Evolutionary conservation across 2,888 invertebrate genomes (phyloP).

Genomic region (Salpingus planirostris): DNA sequence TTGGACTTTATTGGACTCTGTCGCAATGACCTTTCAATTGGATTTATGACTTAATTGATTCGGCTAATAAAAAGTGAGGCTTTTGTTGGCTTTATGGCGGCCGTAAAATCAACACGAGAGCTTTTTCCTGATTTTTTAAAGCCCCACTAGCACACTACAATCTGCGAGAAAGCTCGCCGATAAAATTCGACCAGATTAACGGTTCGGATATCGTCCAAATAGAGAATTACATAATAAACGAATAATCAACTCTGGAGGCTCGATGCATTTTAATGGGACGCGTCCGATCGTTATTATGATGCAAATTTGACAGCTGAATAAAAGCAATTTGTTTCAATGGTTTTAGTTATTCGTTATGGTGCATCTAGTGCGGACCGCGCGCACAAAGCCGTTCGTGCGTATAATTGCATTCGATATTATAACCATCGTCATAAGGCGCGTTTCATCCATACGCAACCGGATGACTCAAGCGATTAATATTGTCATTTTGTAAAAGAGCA

Average conservation of each 20-base stretch:
- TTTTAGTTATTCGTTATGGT: constrained; percentile 15
- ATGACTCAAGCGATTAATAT: too few relatives aligned
- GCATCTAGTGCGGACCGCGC: too few relatives aligned
- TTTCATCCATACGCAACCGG: too few relatives aligned
- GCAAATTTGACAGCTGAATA: constrained; percentile 18
- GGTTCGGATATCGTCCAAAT: too few relatives aligned
- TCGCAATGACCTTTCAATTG: constrained; percentile 19
- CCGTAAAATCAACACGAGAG: too few relatives aligned
- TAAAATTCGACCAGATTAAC: too few relatives aligned
- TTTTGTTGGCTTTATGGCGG: constrained; percentile 9
- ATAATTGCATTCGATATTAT: constrained; percentile 38
- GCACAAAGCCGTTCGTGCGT: constrained; percentile 21
- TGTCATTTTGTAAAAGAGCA: too few relatives aligned
- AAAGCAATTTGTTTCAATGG: constrained; percentile 28
- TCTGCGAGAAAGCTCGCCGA: too few relatives aligned
- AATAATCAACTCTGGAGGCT: constrained; percentile 12
- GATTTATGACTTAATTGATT: constrained; percentile 15
- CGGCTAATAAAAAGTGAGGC: constrained; percentile 12
- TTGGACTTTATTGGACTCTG: constrained; percentile 14
- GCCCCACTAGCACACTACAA: constrained; percentile 6
- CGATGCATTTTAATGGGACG: constrained; percentile 22
- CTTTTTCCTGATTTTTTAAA: constrained; percentile 5
- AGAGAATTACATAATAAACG: too few relatives aligned
- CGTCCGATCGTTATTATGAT: constrained; percentile 14
- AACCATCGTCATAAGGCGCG: too few relatives aligned